A percentile compares a stretch with the other conserved stretches of the same genome.
These are phyloP conservation scores for Chloromyia formosa DNA, from an alignment of 2,888 invertebrate species.

Conservation along the genomic window DNA sequence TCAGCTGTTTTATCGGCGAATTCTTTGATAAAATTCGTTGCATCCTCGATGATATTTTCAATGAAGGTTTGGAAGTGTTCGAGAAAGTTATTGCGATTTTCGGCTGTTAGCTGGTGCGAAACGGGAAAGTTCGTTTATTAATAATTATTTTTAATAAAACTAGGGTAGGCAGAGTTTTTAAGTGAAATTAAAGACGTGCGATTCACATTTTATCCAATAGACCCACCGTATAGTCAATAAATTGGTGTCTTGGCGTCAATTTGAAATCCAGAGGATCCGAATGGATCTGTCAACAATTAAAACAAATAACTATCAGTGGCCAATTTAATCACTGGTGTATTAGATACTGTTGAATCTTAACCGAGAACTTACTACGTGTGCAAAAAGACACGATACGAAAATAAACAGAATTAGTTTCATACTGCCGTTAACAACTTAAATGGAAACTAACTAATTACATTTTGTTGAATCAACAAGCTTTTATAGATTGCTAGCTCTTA, in stretches of 20 bases:
- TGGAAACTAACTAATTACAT: conserved; percentile 24
- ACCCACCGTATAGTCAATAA: conserved; percentile 24
- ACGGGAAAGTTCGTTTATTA: too few relatives aligned
- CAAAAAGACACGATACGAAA: conserved; percentile 1
- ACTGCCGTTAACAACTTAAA: background rate
- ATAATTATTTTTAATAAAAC: background rate
- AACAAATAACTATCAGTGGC: background rate
- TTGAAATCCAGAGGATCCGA: background rate
- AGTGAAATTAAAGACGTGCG: background rate
- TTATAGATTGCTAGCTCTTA: conserved; percentile 20
- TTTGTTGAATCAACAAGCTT: conserved; percentile 10
- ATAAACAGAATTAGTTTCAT: conserved; percentile 28
- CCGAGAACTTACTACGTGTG: conserved; percentile 7
- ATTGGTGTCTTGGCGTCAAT: background rate
- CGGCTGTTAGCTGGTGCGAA: conserved; percentile 18
- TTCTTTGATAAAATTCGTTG: conserved; percentile 15
- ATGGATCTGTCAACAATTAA: background rate
- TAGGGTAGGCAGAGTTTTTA: background rate
- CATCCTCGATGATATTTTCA: conserved; percentile 19
- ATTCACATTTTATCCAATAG: background rate
- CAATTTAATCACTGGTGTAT: too few relatives aligned
- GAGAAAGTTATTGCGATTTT: background rate
- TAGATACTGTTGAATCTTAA: too few relatives aligned
- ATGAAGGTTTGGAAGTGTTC: conserved; percentile 21
- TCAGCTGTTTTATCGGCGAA: conserved; percentile 21